Evolutionary conservation across 2,888 invertebrate genomes (phyloP).

Genomic region (Slavum lentiscoides): DNA sequence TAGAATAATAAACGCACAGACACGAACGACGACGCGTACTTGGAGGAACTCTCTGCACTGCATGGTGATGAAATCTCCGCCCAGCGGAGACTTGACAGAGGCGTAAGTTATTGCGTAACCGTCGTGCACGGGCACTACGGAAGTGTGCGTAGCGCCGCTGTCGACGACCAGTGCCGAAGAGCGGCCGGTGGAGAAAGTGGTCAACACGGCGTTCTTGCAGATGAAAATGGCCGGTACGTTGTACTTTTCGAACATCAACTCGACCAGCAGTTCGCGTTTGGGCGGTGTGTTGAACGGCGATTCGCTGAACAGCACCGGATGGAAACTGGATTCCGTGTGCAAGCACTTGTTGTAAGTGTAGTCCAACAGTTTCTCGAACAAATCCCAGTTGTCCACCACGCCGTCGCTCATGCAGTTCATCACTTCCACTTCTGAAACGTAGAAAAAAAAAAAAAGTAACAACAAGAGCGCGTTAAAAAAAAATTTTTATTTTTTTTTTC

Average conservation of each 20-base stretch:
- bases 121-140: conserved; percentile 94
- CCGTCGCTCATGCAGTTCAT: conserved; percentile 95
- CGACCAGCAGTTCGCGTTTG: conserved; percentile 92
- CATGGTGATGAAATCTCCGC: conserved; percentile 89
- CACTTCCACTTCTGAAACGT: conserved; percentile 67
- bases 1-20: too few relatives aligned
- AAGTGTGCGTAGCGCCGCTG: conserved; percentile 95
- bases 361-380: conserved; percentile 94
- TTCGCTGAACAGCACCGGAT: conserved; percentile 96
- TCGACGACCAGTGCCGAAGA: conserved; percentile 81
- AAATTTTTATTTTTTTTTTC: too few relatives aligned
- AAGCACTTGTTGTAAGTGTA: conserved; percentile 92
- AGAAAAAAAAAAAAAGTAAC: neutral
- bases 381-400: conserved; percentile 98
- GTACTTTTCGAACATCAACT: conserved; percentile 97
- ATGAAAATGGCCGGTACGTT: conserved; percentile 97
- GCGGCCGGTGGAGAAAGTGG: conserved; percentile 94
- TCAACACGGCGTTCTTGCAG: conserved; percentile 95
- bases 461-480: too few relatives aligned
- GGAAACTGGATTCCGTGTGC: conserved; percentile 90
- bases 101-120: conserved; percentile 94
- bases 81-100: conserved; percentile 91
- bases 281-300: conserved; percentile 93
- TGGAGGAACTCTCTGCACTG: conserved; percentile 71
- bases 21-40: conserved; percentile 57